phyloP scores from a whole-genome alignment of 2,888 invertebrate species.

The Acrobasis consociella region DNA sequence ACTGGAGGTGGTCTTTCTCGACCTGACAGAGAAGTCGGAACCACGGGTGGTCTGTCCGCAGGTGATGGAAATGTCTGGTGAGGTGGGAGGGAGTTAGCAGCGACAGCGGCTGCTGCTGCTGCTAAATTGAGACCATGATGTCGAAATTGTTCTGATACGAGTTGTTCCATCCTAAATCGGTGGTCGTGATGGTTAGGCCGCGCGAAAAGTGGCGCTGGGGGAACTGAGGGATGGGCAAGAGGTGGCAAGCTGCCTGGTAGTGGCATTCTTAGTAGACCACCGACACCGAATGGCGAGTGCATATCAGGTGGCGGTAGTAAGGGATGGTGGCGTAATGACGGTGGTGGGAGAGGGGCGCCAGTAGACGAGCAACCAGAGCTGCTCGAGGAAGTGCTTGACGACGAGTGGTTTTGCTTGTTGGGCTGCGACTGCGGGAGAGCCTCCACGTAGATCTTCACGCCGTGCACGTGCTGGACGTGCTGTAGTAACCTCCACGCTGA shows the following conservation, averaged over 20 bases:
- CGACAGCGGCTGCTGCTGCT: conserved; percentile 88
- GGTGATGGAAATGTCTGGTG: conserved; percentile 85
- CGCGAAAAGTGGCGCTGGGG: conserved; percentile 88
- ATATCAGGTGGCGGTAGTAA: conserved; percentile 87
- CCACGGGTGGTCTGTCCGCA: conserved; percentile 81
- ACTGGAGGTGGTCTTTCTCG: conserved; percentile 75
- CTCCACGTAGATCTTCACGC: conserved; percentile 95
- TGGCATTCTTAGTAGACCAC: conserved; percentile 88
- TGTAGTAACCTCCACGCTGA: conserved; percentile 98
- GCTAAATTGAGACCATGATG: conserved; percentile 90
- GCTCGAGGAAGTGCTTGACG: conserved; percentile 82
- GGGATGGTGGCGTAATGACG: conserved; percentile 86
- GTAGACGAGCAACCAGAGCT: conserved; percentile 81
- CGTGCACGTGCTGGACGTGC: conserved; percentile 97
- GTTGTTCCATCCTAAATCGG: conserved; percentile 91
- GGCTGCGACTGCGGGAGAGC: conserved; percentile 69
- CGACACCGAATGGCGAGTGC: conserved; percentile 89
- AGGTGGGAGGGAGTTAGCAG: conserved; percentile 84
- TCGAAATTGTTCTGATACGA: conserved; percentile 91
- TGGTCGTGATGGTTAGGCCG: conserved; percentile 90
- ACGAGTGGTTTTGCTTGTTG: conserved; percentile 80
- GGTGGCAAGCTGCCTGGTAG: conserved; percentile 85
- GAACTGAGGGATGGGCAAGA: conserved; percentile 86
- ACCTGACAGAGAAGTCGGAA: conserved; percentile 78
- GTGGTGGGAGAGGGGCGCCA: conserved; percentile 82